Conservation (phyloP, 2,113 vertebrate genomes). For the Ptychochromis oligacanthus region DNA sequence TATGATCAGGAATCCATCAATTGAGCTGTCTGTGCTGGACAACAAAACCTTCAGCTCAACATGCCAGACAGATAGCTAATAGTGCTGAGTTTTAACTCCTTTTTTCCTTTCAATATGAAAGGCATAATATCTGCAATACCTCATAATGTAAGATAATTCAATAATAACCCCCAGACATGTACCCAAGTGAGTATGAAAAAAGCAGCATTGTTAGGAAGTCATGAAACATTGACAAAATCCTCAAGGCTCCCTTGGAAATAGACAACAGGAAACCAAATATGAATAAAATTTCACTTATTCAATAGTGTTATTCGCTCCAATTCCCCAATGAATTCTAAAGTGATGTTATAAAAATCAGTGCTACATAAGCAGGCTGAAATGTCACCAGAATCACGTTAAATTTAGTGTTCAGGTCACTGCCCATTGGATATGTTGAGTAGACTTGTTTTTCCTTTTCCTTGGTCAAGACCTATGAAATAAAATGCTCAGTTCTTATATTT, state of each 20-base stretch:
- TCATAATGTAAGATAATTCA: constrained; percentile 36
- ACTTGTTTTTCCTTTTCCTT: background rate
- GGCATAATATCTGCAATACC: constrained; percentile 22
- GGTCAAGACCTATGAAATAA: background rate
- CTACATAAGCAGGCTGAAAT: constrained; percentile 20
- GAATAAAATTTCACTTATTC: background rate
- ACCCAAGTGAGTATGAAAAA: constrained; percentile 1
- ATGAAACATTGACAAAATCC: constrained; percentile 39
- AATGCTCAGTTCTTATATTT: background rate
- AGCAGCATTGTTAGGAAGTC: constrained; percentile 27
- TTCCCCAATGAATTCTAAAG: constrained; percentile 3
- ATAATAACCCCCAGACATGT: constrained; percentile 38
- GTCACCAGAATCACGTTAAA: constrained; percentile 26
- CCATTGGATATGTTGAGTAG: background rate
- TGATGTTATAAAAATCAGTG: constrained; percentile 20
- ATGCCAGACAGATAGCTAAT: constrained; percentile 25
- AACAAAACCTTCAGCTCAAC: constrained; percentile 30
- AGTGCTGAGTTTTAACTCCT: constrained; percentile 24
- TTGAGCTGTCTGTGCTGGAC: constrained; percentile 8
- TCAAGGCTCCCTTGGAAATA: constrained; percentile 11
- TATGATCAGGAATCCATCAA: constrained; percentile 46
- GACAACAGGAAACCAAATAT: constrained; percentile 1
- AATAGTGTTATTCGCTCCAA: background rate
- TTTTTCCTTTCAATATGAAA: constrained; percentile 23
- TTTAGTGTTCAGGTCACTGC: background rate